phyloP scores from a whole-genome alignment of 2,113 vertebrate species.

The Chaetodon trifascialis region DNA sequence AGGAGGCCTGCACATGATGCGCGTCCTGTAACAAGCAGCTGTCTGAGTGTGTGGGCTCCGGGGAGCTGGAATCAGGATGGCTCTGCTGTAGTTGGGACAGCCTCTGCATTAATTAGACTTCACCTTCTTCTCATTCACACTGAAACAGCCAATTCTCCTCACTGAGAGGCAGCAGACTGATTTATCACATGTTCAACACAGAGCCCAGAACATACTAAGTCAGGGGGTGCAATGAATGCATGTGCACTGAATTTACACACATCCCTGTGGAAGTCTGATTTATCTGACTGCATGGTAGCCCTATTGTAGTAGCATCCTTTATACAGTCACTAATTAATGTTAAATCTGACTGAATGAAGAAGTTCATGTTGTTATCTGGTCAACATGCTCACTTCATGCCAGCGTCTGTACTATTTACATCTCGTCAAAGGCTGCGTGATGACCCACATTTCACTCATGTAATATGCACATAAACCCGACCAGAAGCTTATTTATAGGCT shows the following conservation, averaged over 20 bases:
- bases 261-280: background rate
- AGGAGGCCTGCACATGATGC: background rate
- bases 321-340: background rate
- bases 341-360: background rate
- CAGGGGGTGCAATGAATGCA: background rate
- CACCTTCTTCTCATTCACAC: conserved; percentile 33
- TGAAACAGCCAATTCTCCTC: background rate
- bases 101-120: conserved; percentile 66
- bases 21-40: conserved; percentile 6
- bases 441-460: too few species aligned
- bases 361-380: background rate
- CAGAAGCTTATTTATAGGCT: too few species aligned
- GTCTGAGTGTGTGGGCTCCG: background rate
- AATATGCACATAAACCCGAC: too few species aligned
- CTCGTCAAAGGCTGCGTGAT: too few species aligned
- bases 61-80: conserved; percentile 58
- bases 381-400: background rate
- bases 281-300: background rate
- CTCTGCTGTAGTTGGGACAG: conserved; percentile 46
- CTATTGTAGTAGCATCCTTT: too few species aligned
- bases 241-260: background rate
- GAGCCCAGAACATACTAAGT: background rate
- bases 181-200: background rate
- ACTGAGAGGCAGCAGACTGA: background rate
- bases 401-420: background rate